Percentiles rank a stretch among this genome's conserved stretches.
Conservation (phyloP, 2,113 vertebrate genomes). For the Sphaerodactylus townsendi region DNA sequence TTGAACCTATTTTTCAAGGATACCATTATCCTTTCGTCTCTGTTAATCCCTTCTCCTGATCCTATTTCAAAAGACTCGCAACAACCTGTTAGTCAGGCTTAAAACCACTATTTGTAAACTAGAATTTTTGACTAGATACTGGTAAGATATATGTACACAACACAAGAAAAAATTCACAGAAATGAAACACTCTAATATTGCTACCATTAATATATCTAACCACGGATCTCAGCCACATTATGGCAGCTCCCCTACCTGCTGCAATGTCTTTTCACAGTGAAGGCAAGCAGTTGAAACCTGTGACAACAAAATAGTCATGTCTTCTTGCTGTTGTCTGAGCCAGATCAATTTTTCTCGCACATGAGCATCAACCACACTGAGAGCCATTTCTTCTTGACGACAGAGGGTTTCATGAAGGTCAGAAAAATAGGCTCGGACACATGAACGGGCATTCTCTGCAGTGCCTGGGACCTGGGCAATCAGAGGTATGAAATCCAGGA, state of each 20-base stretch:
- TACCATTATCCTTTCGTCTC: background rate
- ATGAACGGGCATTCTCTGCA: constrained; percentile 96
- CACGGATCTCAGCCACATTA: background rate
- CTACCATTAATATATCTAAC: background rate
- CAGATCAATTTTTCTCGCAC: constrained; percentile 96
- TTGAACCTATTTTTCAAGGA: background rate
- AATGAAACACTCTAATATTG: background rate
- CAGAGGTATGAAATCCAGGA: constrained; percentile 20
- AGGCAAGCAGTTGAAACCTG: constrained; percentile 97
- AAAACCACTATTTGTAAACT: background rate
- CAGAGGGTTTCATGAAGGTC: constrained; percentile 97
- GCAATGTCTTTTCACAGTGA: constrained; percentile 97
- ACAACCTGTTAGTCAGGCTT: background rate
- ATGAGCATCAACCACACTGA: constrained; percentile 97
- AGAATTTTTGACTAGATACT: background rate
- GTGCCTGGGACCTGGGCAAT: constrained; percentile 88
- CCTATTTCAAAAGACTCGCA: background rate
- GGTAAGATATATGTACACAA: background rate
- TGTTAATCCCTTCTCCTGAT: background rate
- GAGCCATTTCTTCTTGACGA: constrained; percentile 98
- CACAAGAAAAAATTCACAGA: background rate
- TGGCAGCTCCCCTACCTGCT: constrained; percentile 82
- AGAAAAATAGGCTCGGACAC: constrained; percentile 95
- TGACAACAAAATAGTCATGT: constrained; percentile 97
- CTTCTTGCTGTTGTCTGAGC: constrained; percentile 97